Evolutionary conservation across 2,888 invertebrate genomes (phyloP), one percentile per base, ranked within the genome.

Genomic region (Plebejus argus): DNA sequence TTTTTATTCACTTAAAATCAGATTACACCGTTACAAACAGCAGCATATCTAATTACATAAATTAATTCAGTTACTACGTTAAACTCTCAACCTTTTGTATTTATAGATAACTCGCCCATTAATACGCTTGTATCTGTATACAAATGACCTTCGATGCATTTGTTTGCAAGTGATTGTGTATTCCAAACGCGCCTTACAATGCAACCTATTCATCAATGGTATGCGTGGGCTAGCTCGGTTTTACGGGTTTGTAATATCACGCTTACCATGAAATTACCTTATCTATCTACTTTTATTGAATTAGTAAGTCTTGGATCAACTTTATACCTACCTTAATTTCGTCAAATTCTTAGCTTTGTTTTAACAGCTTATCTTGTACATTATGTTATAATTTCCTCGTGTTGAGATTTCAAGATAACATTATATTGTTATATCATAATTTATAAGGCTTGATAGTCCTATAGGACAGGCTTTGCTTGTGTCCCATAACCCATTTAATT

Each of bases 81-180:
- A 74, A 72, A 53, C 74, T 49, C 23, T 74, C 53, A 49, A 74
- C 74, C 74, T 74, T 28, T 74, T 33, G 74, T 74, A 74, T 74
- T 28, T 53, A 74, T 74, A 74, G 74, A 74, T 74, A 72, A 72
- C 23, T 20, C 28, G 74, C 45, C 74, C 53, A 74, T 74, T 28
- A 74, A 74, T 74, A 74, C 49, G 23, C 49, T 28, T 53, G 28
- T 45, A 72, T 72, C 39, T 45, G 15, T 74, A 28, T 18, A 53
- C 23, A 49, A 18, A 45, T 72, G 49, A 74, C 74, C 74, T 74
- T 74, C 74, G 72, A 74, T 74, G 74, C 74, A 28, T 45, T 74
- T 74, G 28, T 74, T 23, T 74, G 74, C 74, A 66, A 66, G 66
- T 66, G 66, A 66, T 33, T 33, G 53, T 74, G 74, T 72, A 72